Base-by-base conservation (phyloP, 2,888 invertebrate species). In the Ichneumon xanthorius region DNA sequence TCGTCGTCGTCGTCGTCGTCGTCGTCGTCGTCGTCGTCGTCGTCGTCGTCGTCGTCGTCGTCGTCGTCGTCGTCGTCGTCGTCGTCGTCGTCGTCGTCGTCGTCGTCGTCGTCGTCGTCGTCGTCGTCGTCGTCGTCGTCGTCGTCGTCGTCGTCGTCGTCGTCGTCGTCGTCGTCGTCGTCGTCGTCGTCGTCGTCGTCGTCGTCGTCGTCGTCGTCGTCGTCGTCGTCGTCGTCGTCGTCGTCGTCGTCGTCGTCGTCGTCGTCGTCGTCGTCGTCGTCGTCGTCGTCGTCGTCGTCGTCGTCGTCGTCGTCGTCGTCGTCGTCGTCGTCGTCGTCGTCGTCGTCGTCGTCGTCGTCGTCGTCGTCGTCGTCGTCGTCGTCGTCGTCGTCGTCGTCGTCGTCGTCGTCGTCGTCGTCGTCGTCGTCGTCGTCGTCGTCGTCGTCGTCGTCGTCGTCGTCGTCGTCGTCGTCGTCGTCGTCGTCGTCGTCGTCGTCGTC, bases 41-140 rank as follows among this genome's bases (percentile, higher is more conserved):
- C 84, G 82, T 76, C 86, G 70, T 68, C 68, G 79, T 80, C 73
- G 67, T 80, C 80, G 80, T 80, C 78, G 80, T 77, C 76, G 82
- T n/a, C 72, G 70, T 84, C 88, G 84, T 87, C 82, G 85, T 45
- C 86, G 71, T 63, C 79, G n/a, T 87, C 82, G 85, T 45, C 26
- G 73, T 70, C 73, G 84, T 82, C 84, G 82, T 76, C 86, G 70
- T 68, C 68, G 79, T 80, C 73, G 67, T 80, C 80, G 80, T 80
- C 78, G 80, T 77, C 76, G 82, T n/a, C 72, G 70, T 84, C 88
- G 84, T 87, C 82, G 85, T 45, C 86, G 71, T 63, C 79, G n/a
- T 87, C 82, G 85, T 45, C 26, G 73, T 70, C 73, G 84, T 82
- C 84, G 82, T 76, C 86, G 70, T 68, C 68, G 79, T 80, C 73